A percentile compares a stretch with the other conserved stretches of the same genome.
phyloP scores from a whole-genome alignment of 2,113 vertebrate genomes.

The Strix aluco region DNA sequence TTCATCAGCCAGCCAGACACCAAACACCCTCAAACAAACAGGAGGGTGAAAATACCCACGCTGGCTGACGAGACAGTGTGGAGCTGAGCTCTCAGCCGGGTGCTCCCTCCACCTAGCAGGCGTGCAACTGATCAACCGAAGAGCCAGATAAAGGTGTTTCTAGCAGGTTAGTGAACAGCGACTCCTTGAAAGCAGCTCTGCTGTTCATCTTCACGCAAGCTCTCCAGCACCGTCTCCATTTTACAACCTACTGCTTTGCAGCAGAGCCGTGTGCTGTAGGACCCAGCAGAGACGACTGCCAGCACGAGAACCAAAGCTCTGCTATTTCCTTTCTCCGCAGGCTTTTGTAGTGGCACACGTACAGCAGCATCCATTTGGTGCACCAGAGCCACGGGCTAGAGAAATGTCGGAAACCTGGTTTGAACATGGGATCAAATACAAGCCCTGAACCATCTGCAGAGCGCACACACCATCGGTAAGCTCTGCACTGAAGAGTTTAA shows the following conservation, averaged over 20 bases:
- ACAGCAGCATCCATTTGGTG: background rate
- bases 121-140: fast-evolving
- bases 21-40: background rate
- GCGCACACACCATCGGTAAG: fast-evolving
- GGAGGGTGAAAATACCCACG: background rate
- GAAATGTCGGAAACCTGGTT: background rate
- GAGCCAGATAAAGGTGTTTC: too few species aligned
- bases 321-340: background rate
- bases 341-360: background rate
- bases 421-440: fast-evolving
- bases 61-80: background rate
- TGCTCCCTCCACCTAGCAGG: background rate
- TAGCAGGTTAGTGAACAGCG: background rate
- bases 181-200: background rate
- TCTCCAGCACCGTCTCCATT: background rate
- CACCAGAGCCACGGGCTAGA: background rate
- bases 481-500: background rate
- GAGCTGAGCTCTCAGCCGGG: background rate
- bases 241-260: background rate
- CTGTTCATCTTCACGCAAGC: fast-evolving
- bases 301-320: background rate
- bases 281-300: background rate
- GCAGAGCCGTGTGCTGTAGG: background rate
- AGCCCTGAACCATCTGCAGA: background rate
- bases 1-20: background rate